These are phyloP conservation scores for Lepilemur ruficaudatus DNA, from an alignment of 2,797 vertebrate genomes.

Conservation along the genomic window DNA sequence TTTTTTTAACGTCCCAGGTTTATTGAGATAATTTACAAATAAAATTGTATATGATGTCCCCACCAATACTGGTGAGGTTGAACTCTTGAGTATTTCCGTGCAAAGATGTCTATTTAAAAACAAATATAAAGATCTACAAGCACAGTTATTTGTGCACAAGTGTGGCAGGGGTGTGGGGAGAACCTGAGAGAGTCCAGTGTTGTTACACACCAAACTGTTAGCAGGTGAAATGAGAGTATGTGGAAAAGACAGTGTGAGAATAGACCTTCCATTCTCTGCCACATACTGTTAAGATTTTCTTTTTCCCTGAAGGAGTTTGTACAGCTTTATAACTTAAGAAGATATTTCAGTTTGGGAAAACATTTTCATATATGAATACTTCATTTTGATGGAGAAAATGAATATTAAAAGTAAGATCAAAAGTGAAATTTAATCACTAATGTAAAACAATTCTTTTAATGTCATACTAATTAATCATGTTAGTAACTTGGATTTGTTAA, in stretches of 20 bases:
- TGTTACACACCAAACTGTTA: neutral
- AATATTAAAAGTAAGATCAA: neutral
- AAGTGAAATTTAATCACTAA: neutral
- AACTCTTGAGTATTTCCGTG: neutral
- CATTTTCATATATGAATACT: neutral
- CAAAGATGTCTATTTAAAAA: neutral
- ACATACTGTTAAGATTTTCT: neutral
- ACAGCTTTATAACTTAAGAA: neutral
- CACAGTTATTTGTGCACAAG: neutral
- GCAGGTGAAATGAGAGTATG: neutral
- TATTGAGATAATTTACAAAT: neutral
- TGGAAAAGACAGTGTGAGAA: neutral
- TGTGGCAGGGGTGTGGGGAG: accelerated
- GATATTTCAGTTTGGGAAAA: neutral
- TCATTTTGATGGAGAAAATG: neutral
- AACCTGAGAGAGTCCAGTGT: neutral
- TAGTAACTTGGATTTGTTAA: neutral
- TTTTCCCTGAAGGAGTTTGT: neutral
- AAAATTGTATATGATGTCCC: neutral
- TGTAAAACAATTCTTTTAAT: neutral
- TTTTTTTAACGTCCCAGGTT: neutral
- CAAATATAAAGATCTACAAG: neutral
- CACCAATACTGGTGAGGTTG: neutral
- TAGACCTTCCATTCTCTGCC: neutral
- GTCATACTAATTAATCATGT: neutral